Conservation (phyloP, 2,113 vertebrate species). For the Rhombomys opimus region DNA sequence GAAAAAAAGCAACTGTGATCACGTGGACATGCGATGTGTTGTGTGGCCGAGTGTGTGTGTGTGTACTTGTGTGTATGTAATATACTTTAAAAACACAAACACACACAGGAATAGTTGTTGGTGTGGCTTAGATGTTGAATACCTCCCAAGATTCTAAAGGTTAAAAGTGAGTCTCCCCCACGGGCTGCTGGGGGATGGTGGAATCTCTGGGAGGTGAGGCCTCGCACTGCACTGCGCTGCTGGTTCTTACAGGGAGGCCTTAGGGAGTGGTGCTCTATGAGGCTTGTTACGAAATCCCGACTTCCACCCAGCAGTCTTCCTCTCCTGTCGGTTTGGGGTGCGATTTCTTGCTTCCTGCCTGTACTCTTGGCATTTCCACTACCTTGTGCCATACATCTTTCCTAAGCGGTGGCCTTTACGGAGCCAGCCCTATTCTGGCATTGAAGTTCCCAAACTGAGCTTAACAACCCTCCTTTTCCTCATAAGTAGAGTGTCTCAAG, state of each 20-base stretch:
- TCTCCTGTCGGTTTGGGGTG: background rate
- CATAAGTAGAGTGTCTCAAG: background rate
- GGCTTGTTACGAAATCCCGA: background rate
- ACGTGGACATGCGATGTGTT: background rate
- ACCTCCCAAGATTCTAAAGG: background rate
- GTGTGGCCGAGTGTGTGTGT: background rate
- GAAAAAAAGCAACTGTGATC: background rate
- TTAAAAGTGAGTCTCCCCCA: background rate
- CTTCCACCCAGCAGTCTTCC: background rate
- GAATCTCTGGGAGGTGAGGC: background rate
- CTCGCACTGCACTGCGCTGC: background rate
- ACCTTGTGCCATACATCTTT: background rate
- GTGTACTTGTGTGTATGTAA: background rate
- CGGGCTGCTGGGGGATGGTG: background rate
- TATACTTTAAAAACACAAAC: background rate
- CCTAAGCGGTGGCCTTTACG: background rate
- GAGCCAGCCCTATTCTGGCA: background rate
- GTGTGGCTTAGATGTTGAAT: background rate
- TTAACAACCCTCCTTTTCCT: background rate
- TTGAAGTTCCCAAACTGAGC: background rate
- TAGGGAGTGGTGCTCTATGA: background rate
- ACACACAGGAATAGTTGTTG: background rate
- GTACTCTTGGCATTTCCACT: no score
- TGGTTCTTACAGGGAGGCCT: background rate
- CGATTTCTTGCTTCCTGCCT: background rate